A percentile compares a stretch with the other conserved stretches of the same genome.
Conservation (phyloP, 2,113 vertebrate genomes). For the Oryzias celebensis region DNA sequence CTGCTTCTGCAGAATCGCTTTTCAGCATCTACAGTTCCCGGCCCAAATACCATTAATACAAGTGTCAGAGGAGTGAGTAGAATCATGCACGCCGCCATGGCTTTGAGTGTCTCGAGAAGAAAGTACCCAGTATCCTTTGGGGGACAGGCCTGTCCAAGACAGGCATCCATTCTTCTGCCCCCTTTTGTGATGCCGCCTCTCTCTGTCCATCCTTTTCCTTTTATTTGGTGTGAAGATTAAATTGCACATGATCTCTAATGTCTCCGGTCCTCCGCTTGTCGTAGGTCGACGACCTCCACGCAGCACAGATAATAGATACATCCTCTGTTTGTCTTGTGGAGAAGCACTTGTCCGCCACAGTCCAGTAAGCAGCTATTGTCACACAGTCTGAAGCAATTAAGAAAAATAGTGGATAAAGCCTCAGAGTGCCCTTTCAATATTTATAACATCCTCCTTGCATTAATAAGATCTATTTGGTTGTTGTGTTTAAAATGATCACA, state of each 20-base stretch:
- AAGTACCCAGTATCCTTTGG: constrained; percentile 83
- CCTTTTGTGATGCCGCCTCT: constrained; percentile 82
- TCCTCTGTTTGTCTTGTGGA: constrained; percentile 78
- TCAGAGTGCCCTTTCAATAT: constrained; percentile 80
- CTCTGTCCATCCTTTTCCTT: constrained; percentile 66
- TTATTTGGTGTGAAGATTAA: constrained; percentile 98
- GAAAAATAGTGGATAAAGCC: constrained; percentile 85
- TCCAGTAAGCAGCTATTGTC: constrained; percentile 92
- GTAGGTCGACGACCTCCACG: constrained; percentile 89
- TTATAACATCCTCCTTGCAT: constrained; percentile 77
- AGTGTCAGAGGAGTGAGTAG: constrained; percentile 89
- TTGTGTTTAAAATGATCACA: constrained; percentile 75
- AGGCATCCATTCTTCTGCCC: constrained; percentile 85
- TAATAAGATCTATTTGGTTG: constrained; percentile 74
- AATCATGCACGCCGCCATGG: constrained; percentile 72
- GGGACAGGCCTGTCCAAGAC: constrained; percentile 82
- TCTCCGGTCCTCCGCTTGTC: constrained; percentile 84
- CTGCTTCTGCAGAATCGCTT: constrained; percentile 86
- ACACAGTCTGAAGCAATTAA: constrained; percentile 92
- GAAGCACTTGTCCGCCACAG: constrained; percentile 84
- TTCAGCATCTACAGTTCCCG: constrained; percentile 83
- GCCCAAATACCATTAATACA: constrained; percentile 92
- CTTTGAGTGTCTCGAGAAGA: constrained; percentile 79
- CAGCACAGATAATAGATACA: constrained; percentile 95
- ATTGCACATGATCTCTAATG: constrained; percentile 97